Evolutionary conservation across 2,797 vertebrate genomes (phyloP).

Genomic region (Pangasius sanitwongsei): DNA sequence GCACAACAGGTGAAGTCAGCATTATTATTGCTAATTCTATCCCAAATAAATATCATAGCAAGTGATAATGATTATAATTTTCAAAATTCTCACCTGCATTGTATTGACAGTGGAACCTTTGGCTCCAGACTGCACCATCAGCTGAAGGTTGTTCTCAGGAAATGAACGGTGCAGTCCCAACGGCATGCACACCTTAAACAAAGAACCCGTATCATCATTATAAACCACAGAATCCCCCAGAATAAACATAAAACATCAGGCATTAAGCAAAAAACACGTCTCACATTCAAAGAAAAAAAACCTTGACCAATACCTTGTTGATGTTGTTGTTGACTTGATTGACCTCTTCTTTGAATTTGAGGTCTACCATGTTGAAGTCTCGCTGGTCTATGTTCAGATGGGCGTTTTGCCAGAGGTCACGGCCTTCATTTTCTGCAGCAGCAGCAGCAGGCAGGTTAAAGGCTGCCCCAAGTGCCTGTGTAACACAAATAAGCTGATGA

Average conservation of each 20-base stretch:
- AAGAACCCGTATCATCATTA: background rate
- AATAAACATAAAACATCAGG: background rate
- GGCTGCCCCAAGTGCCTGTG: conserved; percentile 84
- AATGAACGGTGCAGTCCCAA: conserved; percentile 90
- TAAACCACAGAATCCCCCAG: background rate
- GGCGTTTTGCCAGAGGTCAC: conserved; percentile 90
- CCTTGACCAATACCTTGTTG: conserved; percentile 82
- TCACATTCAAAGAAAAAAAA: background rate
- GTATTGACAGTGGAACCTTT: conserved; percentile 98
- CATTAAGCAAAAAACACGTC: background rate
- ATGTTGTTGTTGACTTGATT: conserved; percentile 93
- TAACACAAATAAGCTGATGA: background rate
- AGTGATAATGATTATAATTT: background rate
- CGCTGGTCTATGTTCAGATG: conserved; percentile 92
- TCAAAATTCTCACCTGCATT: conserved; percentile 87
- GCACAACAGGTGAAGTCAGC: background rate
- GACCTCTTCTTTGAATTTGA: conserved; percentile 95
- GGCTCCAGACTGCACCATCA: conserved; percentile 98
- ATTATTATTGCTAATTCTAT: background rate
- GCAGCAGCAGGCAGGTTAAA: conserved; percentile 81
- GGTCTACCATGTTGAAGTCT: conserved; percentile 91
- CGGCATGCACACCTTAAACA: conserved; percentile 90
- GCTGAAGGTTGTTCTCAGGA: conserved; percentile 95
- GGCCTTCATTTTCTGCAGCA: conserved; percentile 74
- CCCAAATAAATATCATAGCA: background rate